Evolutionary conservation across 2,888 invertebrate genomes (phyloP), one percentile per base, ranked within the genome.

Genomic region (Cryptus armator): DNA sequence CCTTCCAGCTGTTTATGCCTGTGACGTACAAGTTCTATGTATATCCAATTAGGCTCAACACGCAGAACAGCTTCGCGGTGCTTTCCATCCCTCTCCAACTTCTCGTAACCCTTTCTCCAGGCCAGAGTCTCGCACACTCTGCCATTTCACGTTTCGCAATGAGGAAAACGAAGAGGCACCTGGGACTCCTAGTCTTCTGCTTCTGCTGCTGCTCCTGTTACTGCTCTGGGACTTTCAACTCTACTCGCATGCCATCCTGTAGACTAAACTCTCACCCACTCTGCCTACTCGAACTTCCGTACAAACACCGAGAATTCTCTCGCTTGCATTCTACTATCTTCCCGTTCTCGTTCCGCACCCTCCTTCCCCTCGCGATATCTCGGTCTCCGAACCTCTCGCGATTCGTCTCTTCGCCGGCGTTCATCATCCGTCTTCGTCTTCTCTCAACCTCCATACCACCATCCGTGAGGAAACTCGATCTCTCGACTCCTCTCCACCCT

Each of bases 1-100:
- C 53, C 80, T 81, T 81, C 62, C 62, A 19, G 76, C 75, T 84
- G 80, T 84, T 84, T 80, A 66, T 80, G 80, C 84, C 76, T 67
- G 71, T 84, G 80, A 84, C 84, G 80, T 84, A 10, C 46, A 43
- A 19, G 64, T 44, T 79, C 43, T 56, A 56, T 64, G 75, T 84
- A 72, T 75, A 84, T 84, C 80, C 84, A 84, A 84, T 84, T 84
- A 84, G 37, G 80, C 56, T 66, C 79, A 78, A 75, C 80, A 37
- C 75, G 74, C 70, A 68, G 80, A 80, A 79, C 37, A 48, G 62
- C 70, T 83, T 83, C 83, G 59, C 83, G 46, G 80, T 43, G 19
- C 64, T 80, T 71, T 32, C 59, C 59, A 3, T 62, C 43, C 64
- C 62, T 29, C 43, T 1, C 62, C 24, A 19, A 46, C 44, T 37